Base-by-base conservation (phyloP, 2,888 invertebrate species). In the Boloria selene region DNA sequence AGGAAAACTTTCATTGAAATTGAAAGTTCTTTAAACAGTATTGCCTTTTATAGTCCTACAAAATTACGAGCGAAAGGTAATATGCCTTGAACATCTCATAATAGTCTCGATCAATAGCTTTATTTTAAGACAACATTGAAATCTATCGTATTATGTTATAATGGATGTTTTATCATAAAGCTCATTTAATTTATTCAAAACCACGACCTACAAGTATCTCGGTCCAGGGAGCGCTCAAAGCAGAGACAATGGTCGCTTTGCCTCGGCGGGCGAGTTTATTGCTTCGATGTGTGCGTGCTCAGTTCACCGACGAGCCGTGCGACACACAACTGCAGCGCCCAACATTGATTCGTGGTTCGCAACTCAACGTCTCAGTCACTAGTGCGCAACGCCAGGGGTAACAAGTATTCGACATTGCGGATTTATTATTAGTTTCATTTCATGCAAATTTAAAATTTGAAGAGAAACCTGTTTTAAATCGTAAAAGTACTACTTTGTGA, bases 271-370 rank as follows among this genome's bases (percentile, higher is more conserved):
- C 58, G 68, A 74, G 73, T 71, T 73, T 69, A 74, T 75, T 75
- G 70, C 71, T 77, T 72, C 74, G 63, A 70, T 80, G 83, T 80
- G 83, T 82, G 85, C 78, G 79, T 64, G 49, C 67, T 60, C 64
- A 68, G 65, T 73, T 69, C 73, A 80, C 78, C 75, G 74, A 78
- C 75, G 74, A 72, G 61, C 61, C 78, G 75, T 76, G 67, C 63
- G 82, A 79, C 85, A 85, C 87, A 84, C 77, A 75, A 78, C 77
- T 75, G 77, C 78, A 81, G 82, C 84, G 85, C 84, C 85, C 85
- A 88, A 87, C 91, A 91, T 92, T 88, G 91, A 91, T 91, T 90
- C 86, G 84, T 84, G 84, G 86, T 82, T 85, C 83, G 79, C 83
- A 79, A 81, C 79, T 81, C 83, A 16, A 49, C 47, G 78, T 70